Evolutionary conservation across 2,797 vertebrate genomes (phyloP).

Genomic region (Acropternis orthonyx): DNA sequence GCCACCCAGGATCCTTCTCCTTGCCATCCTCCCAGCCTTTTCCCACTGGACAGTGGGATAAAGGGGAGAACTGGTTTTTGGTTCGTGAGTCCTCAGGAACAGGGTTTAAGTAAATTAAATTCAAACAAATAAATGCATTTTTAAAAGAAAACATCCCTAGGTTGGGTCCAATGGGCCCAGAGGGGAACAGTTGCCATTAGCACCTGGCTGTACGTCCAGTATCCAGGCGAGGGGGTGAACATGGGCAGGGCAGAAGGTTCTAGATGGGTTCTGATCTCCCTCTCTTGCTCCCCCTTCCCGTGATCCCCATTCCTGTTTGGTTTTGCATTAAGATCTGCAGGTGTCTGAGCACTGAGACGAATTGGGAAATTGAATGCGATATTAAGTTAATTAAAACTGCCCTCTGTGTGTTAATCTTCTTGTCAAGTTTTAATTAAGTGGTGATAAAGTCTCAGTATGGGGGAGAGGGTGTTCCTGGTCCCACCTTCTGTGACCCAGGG

Average conservation of each 20-base stretch:
- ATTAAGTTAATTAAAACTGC: constrained; percentile 78
- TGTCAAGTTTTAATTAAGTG: constrained; percentile 79
- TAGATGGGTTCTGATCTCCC: not conserved
- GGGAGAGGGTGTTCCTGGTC: not conserved
- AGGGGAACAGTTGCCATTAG: not conserved
- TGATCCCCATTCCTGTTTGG: not conserved
- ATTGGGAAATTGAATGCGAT: constrained; percentile 64
- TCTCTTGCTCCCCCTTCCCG: not conserved
- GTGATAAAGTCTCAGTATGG: constrained; percentile 64
- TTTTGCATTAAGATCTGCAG: constrained; percentile 38
- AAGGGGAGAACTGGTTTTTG: not conserved
- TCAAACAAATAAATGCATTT: not conserved
- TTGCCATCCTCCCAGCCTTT: accelerated
- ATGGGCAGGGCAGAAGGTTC: not conserved
- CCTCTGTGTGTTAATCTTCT: constrained; percentile 76
- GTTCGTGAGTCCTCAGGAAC: accelerated
- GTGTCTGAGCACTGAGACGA: constrained; percentile 51
- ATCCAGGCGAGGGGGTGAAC: accelerated
- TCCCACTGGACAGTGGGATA: not conserved
- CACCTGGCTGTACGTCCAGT: not conserved
- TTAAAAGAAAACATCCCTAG: not conserved
- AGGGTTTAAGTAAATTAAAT: not conserved
- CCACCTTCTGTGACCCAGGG: not conserved
- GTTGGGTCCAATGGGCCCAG: not conserved
- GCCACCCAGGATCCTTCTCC: not conserved